A percentile compares a stretch with the other conserved stretches of the same genome.
These are phyloP conservation scores for Micrasema minimum DNA, from an alignment of 1,140 invertebrate genomes.

Conservation along the genomic window DNA sequence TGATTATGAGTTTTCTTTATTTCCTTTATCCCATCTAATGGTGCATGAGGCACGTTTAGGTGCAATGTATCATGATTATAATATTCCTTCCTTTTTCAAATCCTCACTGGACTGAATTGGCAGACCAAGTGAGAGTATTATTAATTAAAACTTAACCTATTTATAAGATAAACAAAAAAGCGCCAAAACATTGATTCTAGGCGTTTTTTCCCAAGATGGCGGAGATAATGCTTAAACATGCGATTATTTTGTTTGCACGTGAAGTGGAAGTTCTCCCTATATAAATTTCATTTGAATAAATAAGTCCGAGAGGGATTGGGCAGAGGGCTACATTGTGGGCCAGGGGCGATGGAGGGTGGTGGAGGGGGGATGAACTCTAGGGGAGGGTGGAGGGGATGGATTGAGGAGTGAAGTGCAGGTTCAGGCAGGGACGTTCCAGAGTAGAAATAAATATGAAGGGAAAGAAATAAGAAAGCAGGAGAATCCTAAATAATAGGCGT, in stretches of 20 bases:
- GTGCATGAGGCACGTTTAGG: too few relatives aligned
- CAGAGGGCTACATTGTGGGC: neutral
- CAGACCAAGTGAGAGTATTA: too few relatives aligned
- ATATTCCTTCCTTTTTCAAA: too few relatives aligned
- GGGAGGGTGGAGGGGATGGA: neutral
- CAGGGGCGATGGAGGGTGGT: neutral
- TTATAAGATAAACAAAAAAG: too few relatives aligned
- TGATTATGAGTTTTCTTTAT: too few relatives aligned
- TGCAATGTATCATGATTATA: too few relatives aligned
- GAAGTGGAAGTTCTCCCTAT: slow-evolving; percentile 28
- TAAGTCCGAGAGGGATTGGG: slow-evolving; percentile 11
- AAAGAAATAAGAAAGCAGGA: slow-evolving; percentile 28
- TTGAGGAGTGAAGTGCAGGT: neutral
- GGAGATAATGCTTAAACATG: slow-evolving; percentile 30
- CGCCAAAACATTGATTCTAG: too few relatives aligned
- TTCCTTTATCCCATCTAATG: too few relatives aligned
- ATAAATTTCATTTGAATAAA: slow-evolving; percentile 42
- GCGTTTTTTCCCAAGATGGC: slow-evolving; percentile 22
- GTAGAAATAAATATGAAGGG: slow-evolving; percentile 20
- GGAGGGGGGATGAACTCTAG: too few relatives aligned
- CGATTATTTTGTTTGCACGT: slow-evolving; percentile 34
- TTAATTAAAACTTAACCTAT: too few relatives aligned
- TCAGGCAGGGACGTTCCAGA: slow-evolving; percentile 1
- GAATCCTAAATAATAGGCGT: slow-evolving; percentile 30
- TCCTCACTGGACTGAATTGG: too few relatives aligned